Conservation (phyloP, 2,113 vertebrate species). For the Oriolus oriolus region DNA sequence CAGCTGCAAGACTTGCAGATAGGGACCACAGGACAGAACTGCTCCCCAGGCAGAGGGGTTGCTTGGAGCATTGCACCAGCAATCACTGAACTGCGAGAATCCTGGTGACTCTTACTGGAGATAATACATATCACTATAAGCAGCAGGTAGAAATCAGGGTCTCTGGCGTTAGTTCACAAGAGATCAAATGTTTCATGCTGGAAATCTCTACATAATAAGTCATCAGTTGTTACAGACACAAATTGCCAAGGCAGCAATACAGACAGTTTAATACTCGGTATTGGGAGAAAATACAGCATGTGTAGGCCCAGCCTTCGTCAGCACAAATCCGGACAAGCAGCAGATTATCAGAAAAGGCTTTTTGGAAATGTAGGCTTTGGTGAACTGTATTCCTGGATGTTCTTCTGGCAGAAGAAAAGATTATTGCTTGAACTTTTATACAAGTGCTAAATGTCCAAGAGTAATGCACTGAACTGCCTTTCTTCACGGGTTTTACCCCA, state of each 20-base stretch:
- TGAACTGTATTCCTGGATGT: background rate
- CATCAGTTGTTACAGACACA: background rate
- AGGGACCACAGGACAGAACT: background rate
- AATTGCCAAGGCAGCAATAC: background rate
- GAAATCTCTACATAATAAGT: background rate
- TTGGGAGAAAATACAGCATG: background rate
- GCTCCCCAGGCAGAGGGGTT: background rate
- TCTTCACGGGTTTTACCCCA: background rate
- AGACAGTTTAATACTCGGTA: background rate
- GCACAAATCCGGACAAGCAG: background rate
- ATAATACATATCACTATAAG: background rate
- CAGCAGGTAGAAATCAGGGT: background rate
- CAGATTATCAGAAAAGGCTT: background rate
- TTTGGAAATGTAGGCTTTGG: background rate
- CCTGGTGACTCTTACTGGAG: background rate
- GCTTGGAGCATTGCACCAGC: background rate
- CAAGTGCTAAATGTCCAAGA: background rate
- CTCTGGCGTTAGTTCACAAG: background rate
- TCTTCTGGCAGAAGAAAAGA: background rate
- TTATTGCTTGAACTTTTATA: background rate
- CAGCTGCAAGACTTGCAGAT: background rate
- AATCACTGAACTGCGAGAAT: accelerated
- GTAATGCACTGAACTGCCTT: background rate
- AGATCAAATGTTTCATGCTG: background rate
- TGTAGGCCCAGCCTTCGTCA: background rate